phyloP scores from a whole-genome alignment of 2,888 invertebrate species.

The Hirtodrosophila trivittata region DNA sequence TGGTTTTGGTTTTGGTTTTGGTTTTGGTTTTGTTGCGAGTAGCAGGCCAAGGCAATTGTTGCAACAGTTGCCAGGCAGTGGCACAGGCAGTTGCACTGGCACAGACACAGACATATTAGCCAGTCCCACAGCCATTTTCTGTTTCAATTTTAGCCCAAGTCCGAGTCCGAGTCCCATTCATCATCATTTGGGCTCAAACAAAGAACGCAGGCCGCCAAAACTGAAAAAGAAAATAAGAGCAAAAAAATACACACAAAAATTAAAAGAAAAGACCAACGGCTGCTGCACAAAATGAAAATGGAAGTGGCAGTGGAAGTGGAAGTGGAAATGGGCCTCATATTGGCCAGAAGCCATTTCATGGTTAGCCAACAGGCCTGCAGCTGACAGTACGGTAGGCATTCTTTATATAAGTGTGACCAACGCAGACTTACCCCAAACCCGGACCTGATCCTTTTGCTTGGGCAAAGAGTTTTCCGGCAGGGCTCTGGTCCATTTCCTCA shows the following conservation, averaged over 20 bases:
- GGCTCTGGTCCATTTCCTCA: conserved; percentile 17
- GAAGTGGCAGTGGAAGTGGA: too few relatives aligned
- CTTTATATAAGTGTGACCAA: conserved; percentile 45
- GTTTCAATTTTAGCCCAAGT: conserved; percentile 17
- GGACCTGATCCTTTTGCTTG: not conserved
- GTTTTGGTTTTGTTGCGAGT: conserved; percentile 27
- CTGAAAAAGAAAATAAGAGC: conserved; percentile 5
- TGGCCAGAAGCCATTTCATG: conserved; percentile 23
- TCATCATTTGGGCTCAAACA: conserved; percentile 64
- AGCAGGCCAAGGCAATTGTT: conserved; percentile 33
- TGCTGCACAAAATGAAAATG: conserved; percentile 36
- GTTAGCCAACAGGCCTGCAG: conserved; percentile 23
- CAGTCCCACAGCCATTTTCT: conserved; percentile 10
- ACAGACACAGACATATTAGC: not conserved
- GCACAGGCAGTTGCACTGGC: conserved; percentile 1
- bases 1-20: conserved; percentile 1
- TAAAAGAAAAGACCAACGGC: conserved; percentile 27
- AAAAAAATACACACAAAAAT: not conserved
- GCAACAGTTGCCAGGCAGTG: conserved; percentile 34
- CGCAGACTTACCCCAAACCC: not conserved
- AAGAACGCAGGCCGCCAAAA: conserved; percentile 14
- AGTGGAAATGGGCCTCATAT: conserved; percentile 30
- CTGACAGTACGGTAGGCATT: conserved; percentile 22
- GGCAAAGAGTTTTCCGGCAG: conserved; percentile 6
- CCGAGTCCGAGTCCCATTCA: conserved; percentile 51